Base-by-base conservation (phyloP, 2,888 invertebrate species). In the Sinelater perroti region DNA sequence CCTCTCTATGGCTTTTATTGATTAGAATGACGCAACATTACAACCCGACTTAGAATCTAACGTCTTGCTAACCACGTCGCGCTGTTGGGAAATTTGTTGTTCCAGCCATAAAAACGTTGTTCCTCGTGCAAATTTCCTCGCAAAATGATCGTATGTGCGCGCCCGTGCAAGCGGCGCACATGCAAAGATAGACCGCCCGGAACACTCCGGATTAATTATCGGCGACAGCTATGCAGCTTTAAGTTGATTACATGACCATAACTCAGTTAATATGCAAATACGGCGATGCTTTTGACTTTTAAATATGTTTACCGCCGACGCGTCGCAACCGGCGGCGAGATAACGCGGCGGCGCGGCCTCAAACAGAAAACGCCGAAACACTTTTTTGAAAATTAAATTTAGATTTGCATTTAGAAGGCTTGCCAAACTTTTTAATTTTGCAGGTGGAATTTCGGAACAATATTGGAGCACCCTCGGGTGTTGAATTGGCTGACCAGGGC, bases 221-320 rank as follows among this genome's bases (percentile, higher is more conserved):
- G 62, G 61, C 59, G 60, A 60, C 67, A 52, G 30, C 40, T 49
- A 50, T 53, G 52, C 50, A 47, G 53, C 57, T 56, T 44, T 45
- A 55, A 65, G 58, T 66, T 78, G 78, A 78, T 79, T 78, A 75
- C 78, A 78, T 78, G 78, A 77, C 77, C 78, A 79, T 78, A 79
- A 77, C 77, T 76, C 73, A 72, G 75, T 79, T 79, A 79, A 78
- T 76, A 79, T 79, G 79, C 74, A 78, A 77, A 79, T 79, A 67
- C 63, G 63, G 65, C 63, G 63, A 67, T 68, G 72, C 72, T 74
- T 72, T 69, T 73, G 72, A 73, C 74, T 75, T 76, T 76, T 75
- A 49, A 35, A 49, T 49, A 44, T 44, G 44, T 44, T 44, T 30
- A 17, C 30, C 44, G n/a, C 14, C 40, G 16, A 40, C 40, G 24